phyloP scores from a whole-genome alignment of 2,113 vertebrate species.

The Oxyura jamaicensis region DNA sequence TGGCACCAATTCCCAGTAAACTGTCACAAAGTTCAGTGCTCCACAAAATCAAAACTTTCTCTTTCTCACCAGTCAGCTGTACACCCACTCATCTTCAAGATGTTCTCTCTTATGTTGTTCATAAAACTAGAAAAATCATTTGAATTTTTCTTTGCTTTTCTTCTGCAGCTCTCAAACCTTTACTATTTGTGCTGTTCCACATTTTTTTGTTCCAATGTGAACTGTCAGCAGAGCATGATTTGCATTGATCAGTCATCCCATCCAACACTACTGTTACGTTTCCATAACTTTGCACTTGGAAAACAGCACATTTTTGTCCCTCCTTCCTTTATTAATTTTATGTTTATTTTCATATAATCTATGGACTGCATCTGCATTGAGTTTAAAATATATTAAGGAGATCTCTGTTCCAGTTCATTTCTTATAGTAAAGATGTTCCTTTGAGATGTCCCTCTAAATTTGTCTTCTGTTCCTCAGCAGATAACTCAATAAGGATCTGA shows the following conservation, averaged over 20 bases:
- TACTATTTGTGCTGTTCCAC: background rate
- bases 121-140: background rate
- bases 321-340: background rate
- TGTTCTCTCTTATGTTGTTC: background rate
- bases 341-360: background rate
- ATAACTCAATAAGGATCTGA: background rate
- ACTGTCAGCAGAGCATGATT: background rate
- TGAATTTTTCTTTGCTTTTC: background rate
- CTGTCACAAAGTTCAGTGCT: background rate
- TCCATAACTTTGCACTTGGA: background rate
- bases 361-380: background rate
- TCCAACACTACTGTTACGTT: background rate
- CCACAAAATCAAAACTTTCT: background rate
- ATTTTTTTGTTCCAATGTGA: rapidly evolving
- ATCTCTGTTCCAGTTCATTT: background rate
- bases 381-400: background rate
- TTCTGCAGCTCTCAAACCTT: background rate
- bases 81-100: background rate
- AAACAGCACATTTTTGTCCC: background rate
- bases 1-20: background rate
- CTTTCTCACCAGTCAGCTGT: background rate
- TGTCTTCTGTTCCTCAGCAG: background rate
- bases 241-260: background rate
- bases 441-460: background rate
- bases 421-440: background rate